Percentiles rank a stretch among this genome's conserved stretches.
These are phyloP conservation scores for Formicarius rufipectus DNA, from an alignment of 2,113 vertebrate genomes.

Conservation along the genomic window DNA sequence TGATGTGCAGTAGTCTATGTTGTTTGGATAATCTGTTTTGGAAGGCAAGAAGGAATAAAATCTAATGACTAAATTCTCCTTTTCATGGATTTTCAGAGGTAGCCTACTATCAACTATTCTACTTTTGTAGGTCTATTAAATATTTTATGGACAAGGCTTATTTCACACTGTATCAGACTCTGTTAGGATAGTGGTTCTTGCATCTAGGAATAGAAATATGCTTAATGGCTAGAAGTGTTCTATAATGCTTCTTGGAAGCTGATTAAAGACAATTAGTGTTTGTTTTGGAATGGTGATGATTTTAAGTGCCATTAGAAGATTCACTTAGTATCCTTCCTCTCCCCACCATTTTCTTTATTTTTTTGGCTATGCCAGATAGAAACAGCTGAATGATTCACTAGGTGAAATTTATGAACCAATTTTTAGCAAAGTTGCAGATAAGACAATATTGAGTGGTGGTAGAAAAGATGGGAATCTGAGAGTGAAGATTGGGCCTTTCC, in stretches of 20 bases:
- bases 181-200: neutral
- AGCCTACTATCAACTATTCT: conserved; percentile 14
- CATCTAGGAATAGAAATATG: neutral
- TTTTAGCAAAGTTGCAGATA: neutral
- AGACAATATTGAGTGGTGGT: neutral
- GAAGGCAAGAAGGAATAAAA: neutral
- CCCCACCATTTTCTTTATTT: neutral
- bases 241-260: neutral
- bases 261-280: neutral
- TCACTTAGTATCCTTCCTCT: neutral
- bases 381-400: neutral
- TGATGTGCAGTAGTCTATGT: neutral
- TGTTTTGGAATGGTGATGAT: neutral
- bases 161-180: conserved; percentile 27
- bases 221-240: conserved; percentile 31
- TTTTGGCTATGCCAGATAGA: neutral
- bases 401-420: neutral
- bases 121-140: conserved; percentile 49
- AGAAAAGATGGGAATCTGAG: neutral
- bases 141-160: conserved; percentile 24
- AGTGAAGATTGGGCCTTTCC: neutral
- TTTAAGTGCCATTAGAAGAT: neutral
- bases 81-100: conserved; percentile 6
- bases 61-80: neutral
- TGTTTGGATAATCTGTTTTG: neutral